Base-by-base conservation (phyloP, 1,140 invertebrate species). In the Drosophila bocqueti region DNA sequence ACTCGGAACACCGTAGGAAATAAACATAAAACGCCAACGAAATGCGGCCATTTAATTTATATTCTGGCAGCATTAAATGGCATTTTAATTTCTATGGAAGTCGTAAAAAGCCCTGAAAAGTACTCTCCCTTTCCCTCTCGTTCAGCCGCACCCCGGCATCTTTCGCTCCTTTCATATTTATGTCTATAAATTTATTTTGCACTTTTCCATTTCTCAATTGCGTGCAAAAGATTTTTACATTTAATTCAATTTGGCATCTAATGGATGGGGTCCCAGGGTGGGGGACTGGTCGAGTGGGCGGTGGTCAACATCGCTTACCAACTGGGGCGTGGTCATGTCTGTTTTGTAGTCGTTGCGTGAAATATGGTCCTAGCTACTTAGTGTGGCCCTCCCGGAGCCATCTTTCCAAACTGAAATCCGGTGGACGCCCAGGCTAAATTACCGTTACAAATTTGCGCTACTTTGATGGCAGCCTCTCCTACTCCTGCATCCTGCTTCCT, bases 201-300 rank as follows among this genome's bases (percentile, higher is more conserved):
- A 77, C 69, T 77, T 77, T 77, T 55, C 52, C 63, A 59, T 77
- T 77, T 59, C 64, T 64, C 76, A 72, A 79, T 79, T 72, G 76
- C 76, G 75, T 79, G 76, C 76, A 79, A 79, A 79, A 79, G 76
- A 79, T 79, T 79, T 79, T 79, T 79, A 97, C 66, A 79, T 79
- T 79, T 79, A 79, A 79, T 79, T 79, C 66, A 79, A 79, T 79
- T 79, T 79, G 66, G 66, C 76, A 46, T 61, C 75, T 77, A 78
- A 78, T 61, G 55, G 75, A 47, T 43, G 74, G 36, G 46, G 55
- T 13, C 24, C 64, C n/a, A 3, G 31, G 10, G 6, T 6, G 24
- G 38, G 46, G 46, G 16, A 16, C 21, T 47, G 45, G 45, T 15
- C 21, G 47, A 49, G 47, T 66, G 38, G 31, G 21, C 21, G 7